Conservation (phyloP, 2,113 vertebrate species). For the Gila orcuttii region DNA sequence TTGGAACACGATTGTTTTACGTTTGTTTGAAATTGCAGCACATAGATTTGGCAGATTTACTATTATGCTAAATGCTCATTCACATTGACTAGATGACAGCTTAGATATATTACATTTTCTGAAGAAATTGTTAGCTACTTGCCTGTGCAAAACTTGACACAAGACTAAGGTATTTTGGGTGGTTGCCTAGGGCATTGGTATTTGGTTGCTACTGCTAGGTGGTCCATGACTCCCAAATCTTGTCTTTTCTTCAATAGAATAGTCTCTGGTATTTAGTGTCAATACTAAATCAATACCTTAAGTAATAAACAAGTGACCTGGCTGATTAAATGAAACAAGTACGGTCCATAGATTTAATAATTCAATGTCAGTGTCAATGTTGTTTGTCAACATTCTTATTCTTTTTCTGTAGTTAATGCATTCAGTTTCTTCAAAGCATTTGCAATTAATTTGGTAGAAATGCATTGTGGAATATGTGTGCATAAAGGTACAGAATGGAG, state of each 20-base stretch:
- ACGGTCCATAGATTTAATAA: background rate
- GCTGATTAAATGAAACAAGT: background rate
- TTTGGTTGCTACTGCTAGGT: background rate
- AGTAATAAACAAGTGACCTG: background rate
- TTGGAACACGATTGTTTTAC: background rate
- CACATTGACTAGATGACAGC: background rate
- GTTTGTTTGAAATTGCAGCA: background rate
- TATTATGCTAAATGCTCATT: background rate
- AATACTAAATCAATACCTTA: background rate
- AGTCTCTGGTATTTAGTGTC: background rate
- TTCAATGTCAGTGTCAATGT: background rate
- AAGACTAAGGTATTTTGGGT: background rate
- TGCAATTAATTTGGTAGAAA: background rate
- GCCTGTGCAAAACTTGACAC: background rate
- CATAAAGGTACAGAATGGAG: background rate
- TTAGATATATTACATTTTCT: background rate
- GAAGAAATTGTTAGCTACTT: background rate
- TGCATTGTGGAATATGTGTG: background rate
- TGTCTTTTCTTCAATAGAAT: background rate
- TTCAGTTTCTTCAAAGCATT: background rate
- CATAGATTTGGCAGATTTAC: background rate
- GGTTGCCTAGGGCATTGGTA: background rate
- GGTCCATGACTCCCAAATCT: background rate
- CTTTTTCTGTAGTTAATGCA: background rate
- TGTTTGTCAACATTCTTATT: background rate